Evolutionary conservation across 2,113 vertebrate species (phyloP), one percentile per base, ranked within the genome.

Genomic region (Rhipidura dahli): DNA sequence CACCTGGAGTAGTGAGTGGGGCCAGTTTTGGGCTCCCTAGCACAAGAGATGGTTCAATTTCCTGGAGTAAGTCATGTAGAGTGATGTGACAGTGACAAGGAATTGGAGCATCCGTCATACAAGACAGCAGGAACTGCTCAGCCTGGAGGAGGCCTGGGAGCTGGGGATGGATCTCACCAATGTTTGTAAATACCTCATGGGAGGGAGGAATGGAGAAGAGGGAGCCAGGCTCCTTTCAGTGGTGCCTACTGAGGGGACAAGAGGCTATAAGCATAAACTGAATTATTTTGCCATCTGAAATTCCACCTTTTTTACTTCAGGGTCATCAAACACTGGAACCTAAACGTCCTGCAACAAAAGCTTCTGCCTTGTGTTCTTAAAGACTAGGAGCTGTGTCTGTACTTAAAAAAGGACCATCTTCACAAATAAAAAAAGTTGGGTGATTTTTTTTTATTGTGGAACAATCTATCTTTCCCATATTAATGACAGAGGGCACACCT

Each of bases 131-230:
- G 24, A 35, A 44, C 59, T 27, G 16, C n/a, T 72, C 35, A 66
- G 50, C 15, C 39, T n/a, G 44, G 35, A 83, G 24, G 60, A 65
- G 22, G 35, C 68, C n/a, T 0, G 0, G 14, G 44, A 28, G 13
- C 23, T 28, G 24, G 10, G 18, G 11, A 11, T 40, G 37, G 30
- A 88, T 61, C 60, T 87, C 51, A 50, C 26, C 33, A 35, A 30
- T 16, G 7, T 30, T 13, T 73, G 37, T 64, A 90, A 78, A 78
- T 10, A 44, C 27, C 23, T 69, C 18, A 28, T 1, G 3, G 53
- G 33, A 88, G 6, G 53, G 20, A 35, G 15, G 31, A 79, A 15
- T 18, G 31, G 39, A 56, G 21, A 73, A 75, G 47, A 73, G 28
- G 47, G 7, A 75, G 39, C 13, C 44, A 79, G 42, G 23, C 35